Evolutionary conservation across 2,888 invertebrate species (phyloP), one percentile per base, ranked within the genome.

Genomic region (Cosmia pyralina): DNA sequence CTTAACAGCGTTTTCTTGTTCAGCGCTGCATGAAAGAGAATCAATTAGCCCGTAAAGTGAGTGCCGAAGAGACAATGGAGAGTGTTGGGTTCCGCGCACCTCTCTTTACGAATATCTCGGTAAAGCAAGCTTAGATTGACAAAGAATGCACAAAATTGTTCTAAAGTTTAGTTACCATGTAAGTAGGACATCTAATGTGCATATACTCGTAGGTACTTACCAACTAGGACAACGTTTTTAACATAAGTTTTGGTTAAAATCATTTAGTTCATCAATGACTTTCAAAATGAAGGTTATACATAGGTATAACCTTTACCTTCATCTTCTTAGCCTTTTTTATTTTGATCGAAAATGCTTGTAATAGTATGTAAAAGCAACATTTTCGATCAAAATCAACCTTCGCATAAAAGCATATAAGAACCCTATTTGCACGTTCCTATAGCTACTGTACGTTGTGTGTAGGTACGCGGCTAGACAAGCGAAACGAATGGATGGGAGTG

Each of bases 1-100:
- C 92, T n/a, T n/a, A 92, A 92, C 91, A 92, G 90, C 91, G 89
- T 93, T 94, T 94, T 93, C 94, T 93, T 92, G 92, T 91, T 91
- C 90, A 88, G 86, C 88, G 88, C 90, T 90, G 90, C 90, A 90
- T 93, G 90, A 92, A 94, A 92, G 92, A 92, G 92, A 93, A 91
- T 92, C 92, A 94, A 95, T 95, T 94, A 94, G 92, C 91, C 87
- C 80, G 89, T 81, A 88, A 91, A 92, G 89, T 89, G 89, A 91
- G 91, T 89, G 89, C 83, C 84, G 81, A 76, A 83, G 85, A 90
- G 87, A 92, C 92, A 93, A 93, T 90, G 80, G 87, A 76, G 69
- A 73, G 85, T 81, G 69, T 80, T 76, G 72, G 81, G 82, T 82
- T 83, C 80, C 82, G 79, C 80, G 75, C 83, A 80, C 84, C 83